phyloP scores from a whole-genome alignment of 2,797 vertebrate species.

The Argyrosomus regius region DNA sequence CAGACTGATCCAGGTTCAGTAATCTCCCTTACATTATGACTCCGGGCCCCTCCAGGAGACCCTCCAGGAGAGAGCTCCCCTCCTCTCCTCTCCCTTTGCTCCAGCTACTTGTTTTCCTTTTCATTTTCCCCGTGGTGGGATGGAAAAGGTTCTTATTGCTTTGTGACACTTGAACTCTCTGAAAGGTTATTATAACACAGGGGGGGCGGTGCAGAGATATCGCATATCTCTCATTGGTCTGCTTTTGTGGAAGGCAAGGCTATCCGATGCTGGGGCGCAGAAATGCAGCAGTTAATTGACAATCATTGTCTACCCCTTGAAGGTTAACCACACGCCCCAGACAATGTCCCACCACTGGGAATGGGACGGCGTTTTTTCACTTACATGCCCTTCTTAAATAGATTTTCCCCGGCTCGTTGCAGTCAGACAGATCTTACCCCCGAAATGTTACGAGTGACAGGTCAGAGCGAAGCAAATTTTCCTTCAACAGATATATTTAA shows the following conservation, averaged over 20 bases:
- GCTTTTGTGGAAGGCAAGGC: conserved; percentile 73
- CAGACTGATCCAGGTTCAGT: conserved; percentile 80
- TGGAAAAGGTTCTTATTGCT: conserved; percentile 84
- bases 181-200: conserved; percentile 89
- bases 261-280: conserved; percentile 77
- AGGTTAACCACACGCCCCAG: conserved; percentile 85
- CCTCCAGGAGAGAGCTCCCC: conserved; percentile 27
- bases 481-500: conserved; percentile 67
- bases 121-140: conserved; percentile 85
- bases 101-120: conserved; percentile 88
- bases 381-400: conserved; percentile 82
- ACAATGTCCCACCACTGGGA: conserved; percentile 81
- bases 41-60: conserved; percentile 75
- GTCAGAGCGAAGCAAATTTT: conserved; percentile 55
- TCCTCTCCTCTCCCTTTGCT: conserved; percentile 56
- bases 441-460: conserved; percentile 63
- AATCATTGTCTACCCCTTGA: conserved; percentile 85
- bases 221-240: conserved; percentile 81
- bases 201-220: conserved; percentile 71
- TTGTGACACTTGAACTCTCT: conserved; percentile 87
- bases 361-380: conserved; percentile 77
- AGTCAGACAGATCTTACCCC: conserved; percentile 60
- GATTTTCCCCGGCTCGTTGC: conserved; percentile 72
- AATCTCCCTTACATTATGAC: conserved; percentile 82
- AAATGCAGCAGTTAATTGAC: conserved; percentile 86